Evolutionary conservation across 2,113 vertebrate species (phyloP).

Genomic region (Calyptommatus sinebrachiatus): DNA sequence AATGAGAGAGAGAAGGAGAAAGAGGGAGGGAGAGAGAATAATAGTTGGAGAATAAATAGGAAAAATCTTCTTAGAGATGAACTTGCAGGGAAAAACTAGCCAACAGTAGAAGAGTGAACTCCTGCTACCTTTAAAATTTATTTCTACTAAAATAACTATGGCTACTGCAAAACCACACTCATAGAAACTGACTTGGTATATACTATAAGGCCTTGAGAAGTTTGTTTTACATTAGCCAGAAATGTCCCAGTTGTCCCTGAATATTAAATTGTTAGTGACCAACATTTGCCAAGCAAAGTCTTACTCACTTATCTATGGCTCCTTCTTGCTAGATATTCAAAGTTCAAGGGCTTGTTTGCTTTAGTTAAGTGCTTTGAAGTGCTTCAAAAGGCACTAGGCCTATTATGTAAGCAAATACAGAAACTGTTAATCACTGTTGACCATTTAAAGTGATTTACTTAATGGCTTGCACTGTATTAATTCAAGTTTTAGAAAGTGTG

Average conservation of each 20-base stretch:
- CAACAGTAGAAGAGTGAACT: neutral
- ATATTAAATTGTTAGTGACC: constrained; percentile 44
- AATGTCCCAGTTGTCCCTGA: constrained; percentile 14
- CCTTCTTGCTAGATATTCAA: constrained; percentile 69
- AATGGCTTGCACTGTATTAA: constrained; percentile 26
- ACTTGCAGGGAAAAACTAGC: neutral
- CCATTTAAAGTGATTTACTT: constrained; percentile 38
- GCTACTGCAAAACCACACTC: neutral
- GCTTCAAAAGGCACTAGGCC: constrained; percentile 60
- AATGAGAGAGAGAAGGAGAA: no score
- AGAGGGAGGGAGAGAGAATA: no score
- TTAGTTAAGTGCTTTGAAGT: constrained; percentile 73
- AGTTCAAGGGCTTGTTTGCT: constrained; percentile 76
- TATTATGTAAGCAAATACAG: constrained; percentile 71
- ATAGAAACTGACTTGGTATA: neutral
- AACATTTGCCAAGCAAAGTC: constrained; percentile 59
- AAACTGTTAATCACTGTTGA: constrained; percentile 58
- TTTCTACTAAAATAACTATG: neutral
- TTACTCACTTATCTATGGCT: constrained; percentile 69
- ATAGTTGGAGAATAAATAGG: no score
- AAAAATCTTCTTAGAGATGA: neutral
- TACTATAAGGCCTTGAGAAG: neutral
- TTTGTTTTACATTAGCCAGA: neutral
- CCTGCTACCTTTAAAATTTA: neutral
- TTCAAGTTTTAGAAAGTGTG: constrained; percentile 5